Evolutionary conservation across 2,888 invertebrate species (phyloP).

Genomic region (Girardia tigrina): DNA sequence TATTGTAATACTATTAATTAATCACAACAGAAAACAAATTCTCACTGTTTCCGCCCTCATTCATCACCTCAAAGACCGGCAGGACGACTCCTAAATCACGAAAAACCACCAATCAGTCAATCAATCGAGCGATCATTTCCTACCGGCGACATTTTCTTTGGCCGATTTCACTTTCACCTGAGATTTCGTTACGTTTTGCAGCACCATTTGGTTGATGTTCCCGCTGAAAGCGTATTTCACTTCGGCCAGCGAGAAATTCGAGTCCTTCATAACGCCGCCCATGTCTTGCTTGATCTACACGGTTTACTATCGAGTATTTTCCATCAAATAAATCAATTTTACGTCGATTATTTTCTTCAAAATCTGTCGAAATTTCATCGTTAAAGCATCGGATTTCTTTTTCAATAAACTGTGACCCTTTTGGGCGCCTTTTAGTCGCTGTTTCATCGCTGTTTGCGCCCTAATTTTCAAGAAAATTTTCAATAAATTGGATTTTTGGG

Average conservation of each 20-base stretch:
- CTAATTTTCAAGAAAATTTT: no score
- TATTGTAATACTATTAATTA: no score
- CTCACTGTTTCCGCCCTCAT: conserved; percentile 75
- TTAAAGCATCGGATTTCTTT: conserved; percentile 96
- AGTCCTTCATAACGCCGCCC: conserved; percentile 99
- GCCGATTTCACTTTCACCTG: conserved; percentile 82
- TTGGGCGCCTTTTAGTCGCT: conserved; percentile 83
- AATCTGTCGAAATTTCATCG: conserved; percentile 89
- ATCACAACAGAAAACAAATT: no score
- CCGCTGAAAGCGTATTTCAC: conserved; percentile 87
- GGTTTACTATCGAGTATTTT: not conserved
- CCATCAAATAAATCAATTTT: conserved; percentile 36
- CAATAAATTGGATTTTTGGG: no score
- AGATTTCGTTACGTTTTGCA: conserved; percentile 94
- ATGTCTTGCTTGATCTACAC: conserved; percentile 78
- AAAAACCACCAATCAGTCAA: conserved; percentile 16
- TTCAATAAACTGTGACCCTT: conserved; percentile 95
- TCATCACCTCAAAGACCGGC: conserved; percentile 83
- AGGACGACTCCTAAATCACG: conserved; percentile 67
- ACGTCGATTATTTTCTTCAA: conserved; percentile 96
- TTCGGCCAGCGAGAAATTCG: conserved; percentile 91
- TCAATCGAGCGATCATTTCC: no score
- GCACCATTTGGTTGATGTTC: conserved; percentile 89
- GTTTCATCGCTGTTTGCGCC: conserved; percentile 58
- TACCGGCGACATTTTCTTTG: conserved; percentile 95